phyloP scores from a whole-genome alignment of 53 echinoderm and acorn worm genomes.

The Patiria pectinifera region DNA sequence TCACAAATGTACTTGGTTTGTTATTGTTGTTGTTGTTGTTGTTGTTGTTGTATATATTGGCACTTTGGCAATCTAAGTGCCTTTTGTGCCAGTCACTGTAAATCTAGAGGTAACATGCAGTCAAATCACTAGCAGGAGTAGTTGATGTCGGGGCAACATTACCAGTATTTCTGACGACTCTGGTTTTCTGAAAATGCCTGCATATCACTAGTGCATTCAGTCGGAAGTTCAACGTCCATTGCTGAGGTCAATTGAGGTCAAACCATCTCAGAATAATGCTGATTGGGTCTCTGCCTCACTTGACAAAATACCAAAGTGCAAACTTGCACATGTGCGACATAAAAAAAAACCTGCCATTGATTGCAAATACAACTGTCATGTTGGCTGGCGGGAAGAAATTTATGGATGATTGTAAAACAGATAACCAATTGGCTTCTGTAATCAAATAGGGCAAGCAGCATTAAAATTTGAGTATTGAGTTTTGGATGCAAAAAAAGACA shows the following conservation, averaged over 20 bases:
- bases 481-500: slow-evolving; percentile 7
- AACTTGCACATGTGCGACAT: slow-evolving; percentile 31
- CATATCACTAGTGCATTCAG: neutral
- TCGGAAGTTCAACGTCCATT: slow-evolving; percentile 31
- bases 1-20: neutral
- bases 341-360: neutral
- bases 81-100: too few relatives aligned
- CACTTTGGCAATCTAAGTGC: too few relatives aligned
- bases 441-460: neutral
- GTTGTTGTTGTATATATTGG: too few relatives aligned
- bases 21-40: too few relatives aligned
- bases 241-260: slow-evolving; percentile 51
- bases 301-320: slow-evolving; percentile 46
- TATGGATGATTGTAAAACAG: slow-evolving; percentile 28
- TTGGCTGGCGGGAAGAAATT: slow-evolving; percentile 22
- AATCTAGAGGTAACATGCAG: too few relatives aligned
- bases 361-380: slow-evolving; percentile 20
- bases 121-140: too few relatives aligned
- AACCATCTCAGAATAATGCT: slow-evolving; percentile 4
- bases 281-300: neutral
- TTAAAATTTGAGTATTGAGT: neutral
- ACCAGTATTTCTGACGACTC: neutral
- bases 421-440: neutral
- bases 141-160: too few relatives aligned
- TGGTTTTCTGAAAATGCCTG: neutral